Base-by-base conservation (phyloP, 2,888 invertebrate species). In the Protula sp. region DNA sequence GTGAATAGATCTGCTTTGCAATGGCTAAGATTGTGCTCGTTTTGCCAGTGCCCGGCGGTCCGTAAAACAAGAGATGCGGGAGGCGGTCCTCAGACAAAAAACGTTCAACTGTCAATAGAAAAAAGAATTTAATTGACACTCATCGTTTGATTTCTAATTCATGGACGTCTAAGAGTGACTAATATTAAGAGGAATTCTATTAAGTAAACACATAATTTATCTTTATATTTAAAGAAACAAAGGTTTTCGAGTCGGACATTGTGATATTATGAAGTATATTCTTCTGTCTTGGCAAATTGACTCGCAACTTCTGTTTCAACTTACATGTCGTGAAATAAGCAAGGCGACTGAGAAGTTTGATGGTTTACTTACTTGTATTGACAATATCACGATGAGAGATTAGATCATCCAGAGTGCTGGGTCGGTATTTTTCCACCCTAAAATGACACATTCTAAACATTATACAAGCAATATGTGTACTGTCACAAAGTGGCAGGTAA, bases 351-450 rank as follows among this genome's bases (percentile, higher is more conserved):
- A n/a, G n/a, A n/a, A n/a, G 9, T 38, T 38, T 38, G 45, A n/a
- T 4, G 28, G 2, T 52, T n/a, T 54, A 82, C 87, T 86, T 85
- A 98, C 97, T 92, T 73, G 98, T 99, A 74, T 87, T 87, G 61
- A 99, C 90, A 59, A 99, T 98, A 82, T 98, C 95, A 81, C 92
- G 91, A 77, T 99, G 98, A 0, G 98, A 97, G 63, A 98, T 94
- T 50, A 99, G 85, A 75, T 99, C 98, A 72, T 91, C 89, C 66
- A 99, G 84, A 62, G 87, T 89, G 53, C 87, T 87, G 3, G 99
- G 99, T 27, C 99, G 88, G 82, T 99, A 99, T 81, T 99, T 99
- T 83, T 99, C 99, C 29, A 99, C 95, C 98, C 97, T 68, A 57
- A 45, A 59, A 59, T 38, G n/a, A n/a, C n/a, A n/a, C n/a, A n/a